A percentile compares a stretch with the other conserved stretches of the same genome.
phyloP scores from a whole-genome alignment of 2,888 invertebrate species.

The Meloe dianella region DNA sequence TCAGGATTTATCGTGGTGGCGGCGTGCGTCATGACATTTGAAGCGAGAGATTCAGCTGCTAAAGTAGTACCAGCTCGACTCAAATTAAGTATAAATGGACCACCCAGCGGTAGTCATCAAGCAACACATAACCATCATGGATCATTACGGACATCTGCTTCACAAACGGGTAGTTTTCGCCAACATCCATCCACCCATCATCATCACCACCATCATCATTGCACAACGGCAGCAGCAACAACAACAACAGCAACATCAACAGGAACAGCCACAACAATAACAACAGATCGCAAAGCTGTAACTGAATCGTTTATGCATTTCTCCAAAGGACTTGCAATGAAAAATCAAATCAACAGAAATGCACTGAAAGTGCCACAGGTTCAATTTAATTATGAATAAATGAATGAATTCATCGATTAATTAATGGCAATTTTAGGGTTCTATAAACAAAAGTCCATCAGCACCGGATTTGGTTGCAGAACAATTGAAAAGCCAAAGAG shows the following conservation, averaged over 20 bases:
- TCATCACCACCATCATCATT: conserved; percentile 23
- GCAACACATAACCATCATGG: conserved; percentile 44
- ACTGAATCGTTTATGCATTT: conserved; percentile 63
- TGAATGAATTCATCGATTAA: neutral
- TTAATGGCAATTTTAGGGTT: conserved; percentile 46
- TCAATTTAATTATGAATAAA: neutral
- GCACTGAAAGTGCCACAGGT: conserved; percentile 52
- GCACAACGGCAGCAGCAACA: neutral
- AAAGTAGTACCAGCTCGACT: conserved; percentile 85
- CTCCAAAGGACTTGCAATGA: conserved; percentile 58
- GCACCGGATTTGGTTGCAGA: conserved; percentile 64
- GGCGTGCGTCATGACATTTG: conserved; percentile 98
- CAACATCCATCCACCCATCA: conserved; percentile 34
- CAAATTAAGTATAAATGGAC: conserved; percentile 55
- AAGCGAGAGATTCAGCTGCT: conserved; percentile 92
- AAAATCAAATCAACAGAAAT: conserved; percentile 46
- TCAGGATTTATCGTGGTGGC: conserved; percentile 93
- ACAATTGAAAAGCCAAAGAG: conserved; percentile 48
- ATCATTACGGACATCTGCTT: conserved; percentile 53
- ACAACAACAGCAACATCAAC: neutral
- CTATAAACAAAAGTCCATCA: conserved; percentile 64
- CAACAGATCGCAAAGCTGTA: conserved; percentile 52
- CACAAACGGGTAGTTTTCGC: conserved; percentile 48
- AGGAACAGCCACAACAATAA: neutral
- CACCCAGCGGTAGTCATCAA: conserved; percentile 37